These are phyloP conservation scores for Eupithecia abbreviata DNA, from an alignment of 2,888 invertebrate genomes.

Conservation along the genomic window DNA sequence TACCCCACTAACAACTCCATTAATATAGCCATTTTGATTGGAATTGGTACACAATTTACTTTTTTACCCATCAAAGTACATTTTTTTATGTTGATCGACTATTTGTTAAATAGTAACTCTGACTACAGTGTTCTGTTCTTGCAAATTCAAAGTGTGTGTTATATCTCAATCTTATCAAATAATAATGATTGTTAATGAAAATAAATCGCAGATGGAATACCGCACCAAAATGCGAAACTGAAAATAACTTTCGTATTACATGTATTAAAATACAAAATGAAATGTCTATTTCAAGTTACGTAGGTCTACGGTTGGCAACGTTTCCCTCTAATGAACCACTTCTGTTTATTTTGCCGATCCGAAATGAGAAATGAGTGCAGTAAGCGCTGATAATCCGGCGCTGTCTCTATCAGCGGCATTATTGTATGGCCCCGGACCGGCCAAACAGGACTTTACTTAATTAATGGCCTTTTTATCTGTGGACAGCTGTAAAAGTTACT, in stretches of 20 bases:
- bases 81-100: no score
- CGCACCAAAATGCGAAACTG: neutral
- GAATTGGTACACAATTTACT: no score
- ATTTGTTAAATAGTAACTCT: no score
- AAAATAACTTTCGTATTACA: neutral
- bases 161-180: no score
- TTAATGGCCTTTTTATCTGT: neutral
- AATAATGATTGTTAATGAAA: no score
- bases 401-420: conserved; percentile 8
- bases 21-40: no score
- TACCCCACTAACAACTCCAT: no score
- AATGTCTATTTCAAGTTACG: conserved; percentile 46
- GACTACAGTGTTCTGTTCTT: no score
- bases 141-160: no score
- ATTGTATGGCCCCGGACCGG: neutral
- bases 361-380: conserved; percentile 79
- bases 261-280: neutral
- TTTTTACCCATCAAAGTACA: no score
- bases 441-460: neutral
- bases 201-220: no score
- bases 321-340: conserved; percentile 74
- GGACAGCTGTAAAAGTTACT: neutral
- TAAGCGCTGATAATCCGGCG: conserved; percentile 63
- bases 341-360: conserved; percentile 76
- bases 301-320: conserved; percentile 63